Evolutionary conservation across 2,797 vertebrate species (phyloP).

Genomic region (Squalus acanthias): DNA sequence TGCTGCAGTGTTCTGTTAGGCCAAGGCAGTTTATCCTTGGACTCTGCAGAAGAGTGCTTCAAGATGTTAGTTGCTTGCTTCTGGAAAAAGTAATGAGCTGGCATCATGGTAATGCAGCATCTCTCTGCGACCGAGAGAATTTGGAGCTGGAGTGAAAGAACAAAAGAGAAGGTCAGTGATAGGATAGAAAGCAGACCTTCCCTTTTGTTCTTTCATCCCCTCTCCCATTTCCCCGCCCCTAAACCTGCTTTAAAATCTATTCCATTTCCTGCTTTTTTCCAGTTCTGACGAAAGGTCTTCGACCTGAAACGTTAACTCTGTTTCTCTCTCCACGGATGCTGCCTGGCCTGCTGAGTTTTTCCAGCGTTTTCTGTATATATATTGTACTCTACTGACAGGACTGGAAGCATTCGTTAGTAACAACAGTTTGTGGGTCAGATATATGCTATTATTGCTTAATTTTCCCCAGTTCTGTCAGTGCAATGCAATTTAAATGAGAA

Average conservation of each 20-base stretch:
- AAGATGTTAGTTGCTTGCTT: background rate
- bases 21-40: no score
- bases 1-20: background rate
- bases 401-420: background rate
- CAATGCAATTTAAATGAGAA: background rate
- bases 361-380: background rate
- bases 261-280: no score
- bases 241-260: no score
- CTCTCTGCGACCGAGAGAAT: background rate
- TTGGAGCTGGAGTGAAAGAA: no score
- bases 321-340: no score
- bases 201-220: no score
- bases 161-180: no score
- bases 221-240: no score
- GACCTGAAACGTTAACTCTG: no score
- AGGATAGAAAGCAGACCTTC: no score
- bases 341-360: no score
- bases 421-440: background rate
- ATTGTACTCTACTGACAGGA: background rate
- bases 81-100: background rate
- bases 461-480: background rate
- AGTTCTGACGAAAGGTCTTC: no score
- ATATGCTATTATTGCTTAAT: background rate
- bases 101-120: background rate
- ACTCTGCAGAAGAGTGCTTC: background rate